A percentile compares a stretch with the other conserved stretches of the same genome.
Conservation (phyloP, 2,888 invertebrate genomes). For the Beris chalybata region DNA sequence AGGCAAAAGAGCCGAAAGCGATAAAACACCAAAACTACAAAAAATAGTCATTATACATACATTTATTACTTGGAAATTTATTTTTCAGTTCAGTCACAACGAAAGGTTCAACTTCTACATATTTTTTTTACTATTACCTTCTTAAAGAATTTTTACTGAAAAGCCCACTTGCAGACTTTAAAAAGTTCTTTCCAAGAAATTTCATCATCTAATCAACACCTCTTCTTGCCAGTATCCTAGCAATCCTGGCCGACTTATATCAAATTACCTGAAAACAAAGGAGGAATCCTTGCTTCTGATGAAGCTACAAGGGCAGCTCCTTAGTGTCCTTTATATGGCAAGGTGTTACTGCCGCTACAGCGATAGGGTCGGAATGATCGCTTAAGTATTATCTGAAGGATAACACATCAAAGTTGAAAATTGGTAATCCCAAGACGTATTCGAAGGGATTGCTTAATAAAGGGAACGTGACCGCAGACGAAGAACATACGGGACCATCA, state of each 20-base stretch:
- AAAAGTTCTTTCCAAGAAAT: too few relatives aligned
- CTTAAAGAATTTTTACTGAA: too few relatives aligned
- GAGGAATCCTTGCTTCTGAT: constrained; percentile 23
- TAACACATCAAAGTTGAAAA: constrained; percentile 41
- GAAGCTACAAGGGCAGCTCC: not conserved
- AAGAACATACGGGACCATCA: constrained; percentile 34
- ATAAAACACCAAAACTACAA: too few relatives aligned
- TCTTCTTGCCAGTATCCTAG: constrained; percentile 7
- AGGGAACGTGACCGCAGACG: constrained; percentile 40
- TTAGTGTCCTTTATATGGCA: not conserved
- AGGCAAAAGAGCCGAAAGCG: too few relatives aligned
- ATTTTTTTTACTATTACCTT: too few relatives aligned
- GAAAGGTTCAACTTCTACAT: too few relatives aligned
- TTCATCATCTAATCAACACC: constrained; percentile 30
- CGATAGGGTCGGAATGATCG: constrained; percentile 36
- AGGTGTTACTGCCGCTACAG: constrained; percentile 18
- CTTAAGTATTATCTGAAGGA: constrained; percentile 39
- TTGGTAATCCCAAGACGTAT: constrained; percentile 40
- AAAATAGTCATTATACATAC: too few relatives aligned
- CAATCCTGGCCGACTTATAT: constrained; percentile 34
- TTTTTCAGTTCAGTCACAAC: too few relatives aligned
- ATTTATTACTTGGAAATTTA: too few relatives aligned
- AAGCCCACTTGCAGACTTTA: too few relatives aligned
- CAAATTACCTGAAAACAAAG: constrained; percentile 39
- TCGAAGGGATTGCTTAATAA: constrained; percentile 40